Percentiles rank a stretch among this genome's conserved stretches.
These are phyloP conservation scores for cattle (Bos taurus) DNA, from an alignment of 2,113 vertebrate species.

Conservation along the genomic window ARS-UCD2.0 NC_037355.1:23843001-23843500, in stretches of 20 bases:
- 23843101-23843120: background rate
- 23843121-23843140: background rate
- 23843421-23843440: background rate
- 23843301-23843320: background rate
- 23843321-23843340: background rate
- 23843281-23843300: background rate
- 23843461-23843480: background rate
- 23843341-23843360: background rate
- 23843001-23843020: background rate
- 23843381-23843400: background rate
- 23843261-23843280: background rate
- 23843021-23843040: background rate
- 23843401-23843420: background rate
- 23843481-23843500: background rate
- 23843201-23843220: background rate
- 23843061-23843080: background rate
- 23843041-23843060: background rate
- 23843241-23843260: background rate
- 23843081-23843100: background rate
- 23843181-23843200: background rate
- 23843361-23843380: background rate
- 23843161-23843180: background rate
- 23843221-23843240: background rate
- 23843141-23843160: background rate
- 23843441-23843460: background rate